A percentile compares a stretch with the other conserved stretches of the same genome.
phyloP scores from a whole-genome alignment of 2,797 vertebrate genomes.

The Catharus ustulatus region DNA sequence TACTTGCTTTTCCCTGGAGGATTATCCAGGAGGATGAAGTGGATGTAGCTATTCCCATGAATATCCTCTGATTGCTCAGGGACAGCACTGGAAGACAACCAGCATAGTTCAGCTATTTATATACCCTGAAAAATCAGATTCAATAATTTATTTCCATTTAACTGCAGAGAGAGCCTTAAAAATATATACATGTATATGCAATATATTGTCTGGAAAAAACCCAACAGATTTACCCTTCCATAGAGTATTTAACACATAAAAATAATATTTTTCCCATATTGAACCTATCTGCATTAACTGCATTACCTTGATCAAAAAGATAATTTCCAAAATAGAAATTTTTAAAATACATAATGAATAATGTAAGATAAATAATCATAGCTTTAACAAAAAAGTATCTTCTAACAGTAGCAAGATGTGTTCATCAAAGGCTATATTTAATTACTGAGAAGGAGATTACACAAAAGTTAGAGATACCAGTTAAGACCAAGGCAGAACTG shows the following conservation, averaged over 20 bases:
- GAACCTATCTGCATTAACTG: background rate
- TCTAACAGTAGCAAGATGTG: background rate
- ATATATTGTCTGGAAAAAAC: background rate
- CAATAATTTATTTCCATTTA: background rate
- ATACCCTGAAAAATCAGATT: background rate
- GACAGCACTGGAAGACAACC: background rate
- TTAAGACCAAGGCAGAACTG: background rate
- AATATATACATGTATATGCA: background rate
- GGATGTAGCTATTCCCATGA: background rate
- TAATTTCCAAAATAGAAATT: background rate
- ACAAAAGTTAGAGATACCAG: background rate
- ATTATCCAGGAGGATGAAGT: conserved; percentile 9
- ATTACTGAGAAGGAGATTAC: background rate
- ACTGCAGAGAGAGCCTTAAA: background rate
- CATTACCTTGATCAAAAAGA: background rate
- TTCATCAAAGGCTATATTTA: background rate
- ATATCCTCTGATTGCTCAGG: background rate
- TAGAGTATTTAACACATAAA: background rate
- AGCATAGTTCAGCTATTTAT: background rate
- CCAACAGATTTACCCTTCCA: background rate
- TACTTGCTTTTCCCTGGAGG: background rate
- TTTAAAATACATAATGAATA: background rate
- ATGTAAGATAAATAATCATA: background rate
- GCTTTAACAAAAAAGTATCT: background rate
- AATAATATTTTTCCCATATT: background rate